Conservation (phyloP, 2,113 vertebrate species). For the Phaethornis superciliosus region DNA sequence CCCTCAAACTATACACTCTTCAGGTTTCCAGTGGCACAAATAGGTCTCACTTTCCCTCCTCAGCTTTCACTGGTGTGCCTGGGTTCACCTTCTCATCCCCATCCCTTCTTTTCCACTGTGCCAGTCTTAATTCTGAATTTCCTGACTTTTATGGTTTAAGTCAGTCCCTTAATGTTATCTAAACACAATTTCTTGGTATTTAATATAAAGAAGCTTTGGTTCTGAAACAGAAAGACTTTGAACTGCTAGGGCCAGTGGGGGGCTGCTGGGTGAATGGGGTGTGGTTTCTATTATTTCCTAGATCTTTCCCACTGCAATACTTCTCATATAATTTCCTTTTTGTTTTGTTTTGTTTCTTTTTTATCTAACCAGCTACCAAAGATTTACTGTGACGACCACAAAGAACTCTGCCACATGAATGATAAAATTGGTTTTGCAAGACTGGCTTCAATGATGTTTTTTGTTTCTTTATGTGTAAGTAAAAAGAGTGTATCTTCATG, state of each 20-base stretch:
- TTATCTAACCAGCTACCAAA: neutral
- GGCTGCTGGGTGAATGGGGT: neutral
- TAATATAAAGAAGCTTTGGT: conserved; percentile 71
- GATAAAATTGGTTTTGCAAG: neutral
- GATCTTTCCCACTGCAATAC: conserved; percentile 23
- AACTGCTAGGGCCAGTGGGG: neutral
- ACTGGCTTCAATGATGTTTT: neutral
- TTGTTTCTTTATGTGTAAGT: neutral
- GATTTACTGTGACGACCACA: neutral
- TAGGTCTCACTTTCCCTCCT: neutral
- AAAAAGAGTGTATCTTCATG: neutral
- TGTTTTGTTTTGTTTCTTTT: neutral
- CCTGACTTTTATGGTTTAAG: conserved; percentile 55
- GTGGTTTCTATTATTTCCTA: conserved; percentile 46
- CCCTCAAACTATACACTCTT: neutral
- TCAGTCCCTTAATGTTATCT: conserved; percentile 49
- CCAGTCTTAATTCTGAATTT: conserved; percentile 67
- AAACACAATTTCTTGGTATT: conserved; percentile 59
- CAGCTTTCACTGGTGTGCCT: neutral
- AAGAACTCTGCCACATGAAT: neutral
- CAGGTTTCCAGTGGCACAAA: neutral
- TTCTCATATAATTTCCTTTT: conserved; percentile 36
- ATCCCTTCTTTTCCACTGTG: neutral
- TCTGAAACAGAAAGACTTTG: conserved; percentile 61
- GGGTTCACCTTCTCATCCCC: neutral